These are phyloP conservation scores for Sitobion miscanthi DNA, from an alignment of 1,140 invertebrate genomes.

Conservation along the genomic window DNA sequence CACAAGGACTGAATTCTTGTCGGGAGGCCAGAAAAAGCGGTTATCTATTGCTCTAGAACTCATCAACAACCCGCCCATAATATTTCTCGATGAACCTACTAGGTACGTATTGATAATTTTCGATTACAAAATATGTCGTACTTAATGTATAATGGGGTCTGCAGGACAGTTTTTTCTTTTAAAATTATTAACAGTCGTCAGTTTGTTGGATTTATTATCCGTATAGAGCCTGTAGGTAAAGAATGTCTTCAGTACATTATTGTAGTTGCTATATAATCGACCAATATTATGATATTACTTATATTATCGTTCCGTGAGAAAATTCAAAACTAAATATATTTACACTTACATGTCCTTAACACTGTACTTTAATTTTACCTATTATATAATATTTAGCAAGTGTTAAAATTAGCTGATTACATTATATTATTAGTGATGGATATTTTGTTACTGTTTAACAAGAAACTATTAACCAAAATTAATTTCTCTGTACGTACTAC, in stretches of 20 bases:
- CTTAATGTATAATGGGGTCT: background rate
- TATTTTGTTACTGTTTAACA: background rate
- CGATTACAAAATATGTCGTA: background rate
- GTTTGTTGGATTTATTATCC: background rate
- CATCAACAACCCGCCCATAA: constrained; percentile 91
- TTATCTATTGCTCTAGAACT: constrained; percentile 87
- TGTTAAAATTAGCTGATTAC: background rate
- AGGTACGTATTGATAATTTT: constrained; percentile 67
- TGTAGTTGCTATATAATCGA: background rate
- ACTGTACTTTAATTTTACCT: background rate
- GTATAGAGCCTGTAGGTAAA: background rate
- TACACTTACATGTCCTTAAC: background rate
- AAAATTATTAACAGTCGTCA: background rate
- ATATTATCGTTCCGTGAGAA: background rate
- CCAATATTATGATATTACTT: background rate
- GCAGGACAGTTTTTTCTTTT: background rate
- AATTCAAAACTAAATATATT: background rate
- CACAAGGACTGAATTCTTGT: constrained; percentile 81
- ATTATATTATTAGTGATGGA: background rate
- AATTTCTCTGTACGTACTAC: background rate
- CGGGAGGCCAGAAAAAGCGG: constrained; percentile 91
- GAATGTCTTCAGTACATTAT: background rate
- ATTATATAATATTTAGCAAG: background rate
- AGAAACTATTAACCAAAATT: background rate
- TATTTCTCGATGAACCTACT: constrained; percentile 98